Evolutionary conservation across 2,797 vertebrate genomes (phyloP), one percentile per base, ranked within the genome.

Genomic region (Galago senegalensis): DNA sequence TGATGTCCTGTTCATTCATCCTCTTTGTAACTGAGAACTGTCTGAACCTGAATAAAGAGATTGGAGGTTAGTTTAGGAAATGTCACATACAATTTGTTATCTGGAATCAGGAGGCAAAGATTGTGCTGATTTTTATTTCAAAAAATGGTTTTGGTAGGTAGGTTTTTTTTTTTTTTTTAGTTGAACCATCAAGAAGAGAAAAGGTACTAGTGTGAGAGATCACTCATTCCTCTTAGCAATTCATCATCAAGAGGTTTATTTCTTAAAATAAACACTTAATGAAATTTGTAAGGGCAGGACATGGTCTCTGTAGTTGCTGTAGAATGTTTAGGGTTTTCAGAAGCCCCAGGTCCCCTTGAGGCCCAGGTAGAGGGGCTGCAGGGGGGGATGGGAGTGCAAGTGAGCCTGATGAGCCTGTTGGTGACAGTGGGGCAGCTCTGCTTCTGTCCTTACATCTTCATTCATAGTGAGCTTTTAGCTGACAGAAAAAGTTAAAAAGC

Each of bases 1-100:
- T 99, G 99, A 99, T 99, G 99, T 98, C 98, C 99, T 99, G 99
- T 98, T 99, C 97, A 97, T 99, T 98, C 98, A 99, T 99, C 98
- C 98, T 99, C 99, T 98, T 98, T 98, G 98, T 99, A 99, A 98
- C 98, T 98, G 99, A 98, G 99, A 99, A 98, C 98, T 99, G 98
- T 99, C 98, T 97, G 97, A 98, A 98, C 91, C 96, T 98, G 98
- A 99, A 99, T 99, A 99, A 99, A 99, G 99, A 99, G 99, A 98
- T 99, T 98, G 99, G 98, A 98, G 98, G 98, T 97, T 98, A 97
- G 95, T 98, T 98, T 97, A 97, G 98, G 97, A 98, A 98, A 98
- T 98, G 99, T 99, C 99, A 98, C 98, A 98, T 98, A 98, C 97
- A 98, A 98, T 99, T 99, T 98, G 98, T 98, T 99, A 98, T 98